Percentiles rank a stretch among this genome's conserved stretches.
These are phyloP conservation scores for Camelus bactrianus DNA, from an alignment of 2,113 vertebrate genomes.

Conservation along the genomic window DNA sequence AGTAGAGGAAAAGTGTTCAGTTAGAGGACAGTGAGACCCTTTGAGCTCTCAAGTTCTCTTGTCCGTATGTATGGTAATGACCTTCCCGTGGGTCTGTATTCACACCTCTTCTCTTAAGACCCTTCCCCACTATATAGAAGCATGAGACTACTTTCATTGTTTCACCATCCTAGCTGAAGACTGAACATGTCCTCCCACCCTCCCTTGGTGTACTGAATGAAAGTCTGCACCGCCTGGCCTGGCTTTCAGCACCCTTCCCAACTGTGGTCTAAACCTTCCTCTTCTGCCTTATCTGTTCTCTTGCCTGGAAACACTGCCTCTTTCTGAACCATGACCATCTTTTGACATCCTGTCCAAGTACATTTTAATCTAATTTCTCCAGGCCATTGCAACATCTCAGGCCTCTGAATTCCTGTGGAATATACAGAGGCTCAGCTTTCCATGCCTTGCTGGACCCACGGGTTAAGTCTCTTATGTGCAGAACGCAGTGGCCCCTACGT, in stretches of 20 bases:
- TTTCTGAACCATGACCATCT: neutral
- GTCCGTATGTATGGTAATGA: neutral
- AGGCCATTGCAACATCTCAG: neutral
- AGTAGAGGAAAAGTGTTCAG: neutral
- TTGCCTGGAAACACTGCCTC: neutral
- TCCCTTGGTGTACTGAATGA: neutral
- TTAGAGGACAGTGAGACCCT: neutral
- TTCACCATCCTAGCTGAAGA: neutral
- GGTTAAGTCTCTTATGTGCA: neutral
- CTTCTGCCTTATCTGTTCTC: neutral
- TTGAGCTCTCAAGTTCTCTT: neutral
- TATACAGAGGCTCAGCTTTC: neutral
- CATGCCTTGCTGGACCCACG: neutral
- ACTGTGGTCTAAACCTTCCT: neutral
- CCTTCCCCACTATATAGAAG: neutral
- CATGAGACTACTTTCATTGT: neutral
- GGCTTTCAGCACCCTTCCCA: neutral
- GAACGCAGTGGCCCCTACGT: neutral
- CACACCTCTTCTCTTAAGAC: neutral
- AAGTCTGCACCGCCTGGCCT: neutral
- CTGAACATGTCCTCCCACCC: neutral
- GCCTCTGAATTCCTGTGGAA: neutral
- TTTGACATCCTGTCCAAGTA: neutral
- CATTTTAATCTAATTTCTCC: neutral
- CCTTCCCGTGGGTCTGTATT: neutral